These are phyloP conservation scores for Heliconius hortense DNA, from an alignment of 2,888 invertebrate genomes.

Conservation along the genomic window DNA sequence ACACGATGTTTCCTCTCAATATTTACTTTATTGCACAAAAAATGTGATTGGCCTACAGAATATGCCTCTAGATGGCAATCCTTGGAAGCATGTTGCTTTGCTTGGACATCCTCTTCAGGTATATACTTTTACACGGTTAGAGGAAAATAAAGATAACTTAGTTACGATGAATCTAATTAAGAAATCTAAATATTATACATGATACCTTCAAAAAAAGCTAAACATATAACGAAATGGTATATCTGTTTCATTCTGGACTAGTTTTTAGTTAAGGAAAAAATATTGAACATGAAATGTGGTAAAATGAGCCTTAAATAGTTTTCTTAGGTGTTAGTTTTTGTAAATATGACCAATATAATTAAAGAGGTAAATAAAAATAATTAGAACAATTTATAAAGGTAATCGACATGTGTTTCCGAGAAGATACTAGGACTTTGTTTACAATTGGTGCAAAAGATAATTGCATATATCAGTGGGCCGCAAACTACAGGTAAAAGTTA, in stretches of 20 bases:
- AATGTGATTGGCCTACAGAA: constrained; percentile 86
- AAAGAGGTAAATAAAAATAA: background rate
- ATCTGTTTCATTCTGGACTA: no score
- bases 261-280: no score
- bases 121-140: background rate
- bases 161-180: background rate
- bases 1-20: constrained; percentile 56
- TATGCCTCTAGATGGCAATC: constrained; percentile 88
- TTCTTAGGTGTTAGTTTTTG: no score
- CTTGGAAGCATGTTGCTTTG: constrained; percentile 84
- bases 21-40: constrained; percentile 84
- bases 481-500: constrained; percentile 61
- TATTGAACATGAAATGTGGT: no score
- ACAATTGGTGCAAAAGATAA: constrained; percentile 67
- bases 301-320: background rate
- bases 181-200: background rate
- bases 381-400: constrained; percentile 47
- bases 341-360: background rate
- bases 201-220: no score
- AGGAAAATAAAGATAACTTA: background rate
- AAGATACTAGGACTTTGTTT: constrained; percentile 62
- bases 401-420: constrained; percentile 59
- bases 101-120: constrained; percentile 85
- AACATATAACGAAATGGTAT: no score
- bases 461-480: constrained; percentile 66